phyloP scores from a whole-genome alignment of 2,888 invertebrate genomes.

The Stegophylla sp. region DNA sequence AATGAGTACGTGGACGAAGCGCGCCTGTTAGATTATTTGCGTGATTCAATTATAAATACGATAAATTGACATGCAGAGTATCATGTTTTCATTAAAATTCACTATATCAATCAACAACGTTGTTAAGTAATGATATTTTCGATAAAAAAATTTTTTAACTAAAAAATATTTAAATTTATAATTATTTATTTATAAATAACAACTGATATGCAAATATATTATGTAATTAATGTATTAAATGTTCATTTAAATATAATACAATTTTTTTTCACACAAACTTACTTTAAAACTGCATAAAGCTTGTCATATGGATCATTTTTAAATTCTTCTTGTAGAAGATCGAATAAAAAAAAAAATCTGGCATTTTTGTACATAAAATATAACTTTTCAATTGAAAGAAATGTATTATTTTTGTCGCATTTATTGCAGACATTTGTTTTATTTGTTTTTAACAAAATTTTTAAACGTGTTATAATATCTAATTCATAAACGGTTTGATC shows the following conservation, averaged over 20 bases:
- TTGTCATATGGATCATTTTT: no score
- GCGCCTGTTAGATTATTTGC: conserved; percentile 26
- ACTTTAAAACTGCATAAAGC: no score
- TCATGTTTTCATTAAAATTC: conserved; percentile 23
- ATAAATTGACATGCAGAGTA: conserved; percentile 2
- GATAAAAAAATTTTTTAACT: neutral
- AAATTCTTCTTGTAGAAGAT: no score
- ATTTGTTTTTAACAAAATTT: neutral
- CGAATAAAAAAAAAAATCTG: no score
- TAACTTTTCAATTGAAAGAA: no score
- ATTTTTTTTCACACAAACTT: no score
- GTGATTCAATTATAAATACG: conserved; percentile 26
- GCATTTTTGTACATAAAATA: no score
- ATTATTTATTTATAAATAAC: neutral
- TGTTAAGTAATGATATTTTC: neutral
- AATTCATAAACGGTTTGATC: neutral
- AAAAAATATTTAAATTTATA: neutral
- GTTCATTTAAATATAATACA: no score
- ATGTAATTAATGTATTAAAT: no score
- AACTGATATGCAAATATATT: neutral
- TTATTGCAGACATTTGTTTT: neutral
- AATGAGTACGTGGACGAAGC: neutral
- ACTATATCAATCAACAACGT: neutral
- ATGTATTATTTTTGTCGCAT: no score
- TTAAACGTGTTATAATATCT: neutral